Evolutionary conservation across 2,888 invertebrate genomes (phyloP), one percentile per base, ranked within the genome.

Genomic region (Tromatobia lineatoria): DNA sequence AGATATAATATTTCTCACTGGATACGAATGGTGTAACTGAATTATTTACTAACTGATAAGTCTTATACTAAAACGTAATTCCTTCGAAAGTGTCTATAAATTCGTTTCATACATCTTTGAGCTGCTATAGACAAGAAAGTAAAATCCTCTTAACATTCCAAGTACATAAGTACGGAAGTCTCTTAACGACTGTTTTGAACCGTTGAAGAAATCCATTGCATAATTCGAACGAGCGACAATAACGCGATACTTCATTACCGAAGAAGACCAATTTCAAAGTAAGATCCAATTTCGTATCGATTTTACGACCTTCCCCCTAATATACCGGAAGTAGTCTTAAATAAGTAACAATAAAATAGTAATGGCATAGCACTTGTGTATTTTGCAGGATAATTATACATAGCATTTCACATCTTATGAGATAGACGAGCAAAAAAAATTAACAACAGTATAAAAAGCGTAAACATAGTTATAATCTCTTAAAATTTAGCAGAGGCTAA

Each of bases 191-290:
- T 57, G 1, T 3, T 10, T 25, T 57, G 0, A 29, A 2, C 61
- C 15, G n/a, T 61, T 61, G 34, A 2, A 18, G 13, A 59, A 61
- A 34, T 61, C n/a, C 10, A 34, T 61, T 61, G 61, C 6, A 61
- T 29, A 18, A 18, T 34, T 61, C 34, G 2, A 34, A 34, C 38
- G 1, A 3, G n/a, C 23, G 25, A 23, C 57, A 59, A 29, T 13
- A 34, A 8, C 38, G 18, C 2, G 38, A 4, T 15, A 25, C 13
- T 42, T 42, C 11, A 38, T 64, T 64, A 3, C 10, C 38, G 42
- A 64, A 34, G n/a, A 29, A 61, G 15, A 29, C 34, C 15, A 59
- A 25, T 59, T 15, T 15, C 29, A 20, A 57, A 25, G 11, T 23
- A 25, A 8, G 23, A 25, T 23, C 20, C 2, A 10, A 0, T 57